Evolutionary conservation across 2,797 vertebrate genomes (phyloP).

Genomic region (Phoebastria nigripes): DNA sequence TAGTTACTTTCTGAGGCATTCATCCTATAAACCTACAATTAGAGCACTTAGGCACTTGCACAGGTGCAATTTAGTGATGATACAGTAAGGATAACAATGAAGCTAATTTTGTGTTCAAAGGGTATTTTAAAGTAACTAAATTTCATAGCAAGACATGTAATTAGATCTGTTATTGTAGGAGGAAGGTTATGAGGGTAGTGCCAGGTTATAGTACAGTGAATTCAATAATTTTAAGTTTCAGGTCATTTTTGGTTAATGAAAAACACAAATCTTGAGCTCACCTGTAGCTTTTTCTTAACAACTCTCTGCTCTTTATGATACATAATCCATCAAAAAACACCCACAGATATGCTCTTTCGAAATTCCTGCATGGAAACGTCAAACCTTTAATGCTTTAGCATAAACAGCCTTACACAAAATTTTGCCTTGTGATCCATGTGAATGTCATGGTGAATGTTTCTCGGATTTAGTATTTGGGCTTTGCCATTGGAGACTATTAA

Average conservation of each 20-base stretch:
- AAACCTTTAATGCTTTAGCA: not conserved
- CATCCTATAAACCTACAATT: slow-evolving; percentile 6
- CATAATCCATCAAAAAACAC: not conserved
- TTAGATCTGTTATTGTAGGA: not conserved
- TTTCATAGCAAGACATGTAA: not conserved
- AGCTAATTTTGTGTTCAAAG: not conserved
- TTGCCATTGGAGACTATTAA: not conserved
- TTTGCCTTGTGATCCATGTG: not conserved
- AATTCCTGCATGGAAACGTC: not conserved
- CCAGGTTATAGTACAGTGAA: slow-evolving; percentile 18
- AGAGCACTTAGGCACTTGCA: not conserved
- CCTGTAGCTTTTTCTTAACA: not conserved
- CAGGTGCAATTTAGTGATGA: not conserved
- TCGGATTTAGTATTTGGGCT: not conserved
- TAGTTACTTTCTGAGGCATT: not conserved
- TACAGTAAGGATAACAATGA: not conserved
- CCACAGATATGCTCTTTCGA: not conserved
- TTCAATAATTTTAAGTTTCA: slow-evolving; percentile 27
- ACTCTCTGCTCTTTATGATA: not conserved
- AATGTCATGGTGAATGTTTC: not conserved
- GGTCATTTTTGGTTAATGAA: slow-evolving; percentile 51
- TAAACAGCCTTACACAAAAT: not conserved
- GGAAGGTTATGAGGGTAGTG: not conserved
- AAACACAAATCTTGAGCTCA: not conserved
- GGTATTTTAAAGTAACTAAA: not conserved